These are phyloP conservation scores for Zosterops japonicus DNA, from an alignment of 2,113 vertebrate genomes.

Conservation along the genomic window DNA sequence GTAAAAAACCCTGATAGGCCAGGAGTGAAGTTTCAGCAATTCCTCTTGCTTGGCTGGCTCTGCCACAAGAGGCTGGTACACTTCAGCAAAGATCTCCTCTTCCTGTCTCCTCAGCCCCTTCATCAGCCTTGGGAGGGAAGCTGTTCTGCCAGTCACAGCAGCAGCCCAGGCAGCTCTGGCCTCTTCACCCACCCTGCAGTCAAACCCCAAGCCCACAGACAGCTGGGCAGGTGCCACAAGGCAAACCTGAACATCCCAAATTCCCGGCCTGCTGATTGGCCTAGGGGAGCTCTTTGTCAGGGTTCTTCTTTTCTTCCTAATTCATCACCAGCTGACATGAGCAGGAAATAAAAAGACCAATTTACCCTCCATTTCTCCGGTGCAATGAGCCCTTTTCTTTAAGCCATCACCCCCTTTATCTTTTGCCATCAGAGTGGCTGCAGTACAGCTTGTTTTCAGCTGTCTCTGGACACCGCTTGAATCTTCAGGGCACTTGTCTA, in stretches of 20 bases:
- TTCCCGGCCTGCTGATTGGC: background rate
- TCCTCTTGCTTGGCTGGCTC: background rate
- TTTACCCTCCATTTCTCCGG: conserved; percentile 48
- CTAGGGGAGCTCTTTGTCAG: background rate
- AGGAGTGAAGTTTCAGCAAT: background rate
- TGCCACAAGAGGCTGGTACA: background rate
- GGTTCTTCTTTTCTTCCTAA: conserved; percentile 54
- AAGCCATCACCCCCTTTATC: conserved; percentile 59
- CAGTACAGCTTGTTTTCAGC: conserved; percentile 73
- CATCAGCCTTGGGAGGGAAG: background rate
- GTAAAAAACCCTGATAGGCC: background rate
- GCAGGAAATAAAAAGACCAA: conserved; percentile 65
- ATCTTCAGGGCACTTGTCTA: conserved; percentile 33
- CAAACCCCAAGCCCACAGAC: background rate
- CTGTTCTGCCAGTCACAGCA: background rate
- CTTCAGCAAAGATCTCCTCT: background rate
- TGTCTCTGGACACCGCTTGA: conserved; percentile 42
- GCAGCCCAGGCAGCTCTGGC: background rate
- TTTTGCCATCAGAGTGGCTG: conserved; percentile 56
- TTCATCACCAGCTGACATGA: conserved; percentile 58
- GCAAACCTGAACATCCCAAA: background rate
- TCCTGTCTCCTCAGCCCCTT: background rate
- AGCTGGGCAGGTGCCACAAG: background rate
- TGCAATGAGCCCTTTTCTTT: conserved; percentile 63
- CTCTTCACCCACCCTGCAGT: background rate